A percentile compares a stretch with the other conserved stretches of the same genome.
Evolutionary conservation across 2,113 vertebrate genomes (phyloP).

Genomic region (Trochalopteron elliotii): DNA sequence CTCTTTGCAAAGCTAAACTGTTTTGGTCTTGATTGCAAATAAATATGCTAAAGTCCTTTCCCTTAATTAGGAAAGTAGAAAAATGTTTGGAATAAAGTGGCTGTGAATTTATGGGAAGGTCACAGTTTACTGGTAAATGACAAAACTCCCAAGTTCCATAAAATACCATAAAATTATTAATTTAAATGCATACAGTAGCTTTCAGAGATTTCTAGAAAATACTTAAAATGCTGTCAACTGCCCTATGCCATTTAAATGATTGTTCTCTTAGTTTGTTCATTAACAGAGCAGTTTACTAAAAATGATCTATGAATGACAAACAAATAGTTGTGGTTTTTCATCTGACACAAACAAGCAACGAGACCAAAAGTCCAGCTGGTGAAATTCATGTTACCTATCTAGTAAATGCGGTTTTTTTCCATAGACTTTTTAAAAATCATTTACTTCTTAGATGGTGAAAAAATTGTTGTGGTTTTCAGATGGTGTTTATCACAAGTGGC

Average conservation of each 20-base stretch:
- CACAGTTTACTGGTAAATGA: neutral
- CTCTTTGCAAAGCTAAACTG: neutral
- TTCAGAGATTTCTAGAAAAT: neutral
- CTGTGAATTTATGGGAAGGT: neutral
- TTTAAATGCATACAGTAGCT: neutral
- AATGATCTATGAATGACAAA: neutral
- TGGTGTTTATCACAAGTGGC: neutral
- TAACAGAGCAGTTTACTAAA: neutral
- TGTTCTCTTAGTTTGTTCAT: neutral
- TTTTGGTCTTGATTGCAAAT: neutral
- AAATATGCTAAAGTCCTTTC: neutral
- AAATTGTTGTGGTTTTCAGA: neutral
- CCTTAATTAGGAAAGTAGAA: neutral
- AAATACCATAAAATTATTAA: neutral
- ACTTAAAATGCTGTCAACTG: neutral
- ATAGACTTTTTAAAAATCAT: neutral
- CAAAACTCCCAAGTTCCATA: neutral
- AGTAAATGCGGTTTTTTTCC: fast-evolving
- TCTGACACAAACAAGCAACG: neutral
- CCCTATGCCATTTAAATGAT: neutral
- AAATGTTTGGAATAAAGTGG: neutral
- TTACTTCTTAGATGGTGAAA: neutral
- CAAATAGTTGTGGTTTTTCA: neutral
- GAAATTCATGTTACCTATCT: neutral
- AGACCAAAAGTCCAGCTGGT: neutral